Conservation (phyloP, 1,140 invertebrate genomes). For the Gerris buenoi region DNA sequence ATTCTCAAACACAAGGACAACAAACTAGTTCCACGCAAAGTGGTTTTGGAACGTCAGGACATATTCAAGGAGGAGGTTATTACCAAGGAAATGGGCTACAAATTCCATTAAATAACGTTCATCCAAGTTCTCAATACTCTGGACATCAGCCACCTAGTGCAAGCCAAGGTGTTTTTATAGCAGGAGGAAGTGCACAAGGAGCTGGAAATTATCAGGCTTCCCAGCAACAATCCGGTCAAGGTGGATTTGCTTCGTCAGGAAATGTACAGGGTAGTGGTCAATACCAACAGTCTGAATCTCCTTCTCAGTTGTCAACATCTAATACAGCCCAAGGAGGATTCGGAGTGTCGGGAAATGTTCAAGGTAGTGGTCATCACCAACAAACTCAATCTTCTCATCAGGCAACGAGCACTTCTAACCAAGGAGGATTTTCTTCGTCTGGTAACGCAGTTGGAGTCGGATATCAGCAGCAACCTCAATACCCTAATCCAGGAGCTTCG, state of each 20-base stretch:
- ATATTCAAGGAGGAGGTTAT: too few species aligned
- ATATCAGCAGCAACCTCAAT: neutral
- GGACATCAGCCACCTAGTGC: slow-evolving; percentile 3
- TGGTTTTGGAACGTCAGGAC: neutral
- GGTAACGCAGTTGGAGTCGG: slow-evolving; percentile 3
- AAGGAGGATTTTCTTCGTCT: slow-evolving; percentile 4
- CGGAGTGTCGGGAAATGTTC: slow-evolving; percentile 4
- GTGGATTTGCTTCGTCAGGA: neutral
- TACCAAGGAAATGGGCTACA: too few species aligned
- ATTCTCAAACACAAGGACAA: too few species aligned
- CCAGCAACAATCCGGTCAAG: too few species aligned
- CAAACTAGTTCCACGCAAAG: neutral
- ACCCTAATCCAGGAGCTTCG: neutral
- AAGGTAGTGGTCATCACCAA: neutral
- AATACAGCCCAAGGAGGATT: neutral
- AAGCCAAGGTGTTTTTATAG: too few species aligned
- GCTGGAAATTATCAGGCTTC: too few species aligned
- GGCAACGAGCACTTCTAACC: slow-evolving; percentile 2
- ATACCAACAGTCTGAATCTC: neutral
- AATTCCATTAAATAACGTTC: too few species aligned
- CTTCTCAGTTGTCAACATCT: neutral
- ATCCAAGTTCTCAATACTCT: neutral
- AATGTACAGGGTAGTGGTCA: neutral
- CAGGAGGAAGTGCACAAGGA: too few species aligned
- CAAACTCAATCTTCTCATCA: slow-evolving; percentile 2